phyloP scores from a whole-genome alignment of 2,888 invertebrate species.

The Dryobota labecula region DNA sequence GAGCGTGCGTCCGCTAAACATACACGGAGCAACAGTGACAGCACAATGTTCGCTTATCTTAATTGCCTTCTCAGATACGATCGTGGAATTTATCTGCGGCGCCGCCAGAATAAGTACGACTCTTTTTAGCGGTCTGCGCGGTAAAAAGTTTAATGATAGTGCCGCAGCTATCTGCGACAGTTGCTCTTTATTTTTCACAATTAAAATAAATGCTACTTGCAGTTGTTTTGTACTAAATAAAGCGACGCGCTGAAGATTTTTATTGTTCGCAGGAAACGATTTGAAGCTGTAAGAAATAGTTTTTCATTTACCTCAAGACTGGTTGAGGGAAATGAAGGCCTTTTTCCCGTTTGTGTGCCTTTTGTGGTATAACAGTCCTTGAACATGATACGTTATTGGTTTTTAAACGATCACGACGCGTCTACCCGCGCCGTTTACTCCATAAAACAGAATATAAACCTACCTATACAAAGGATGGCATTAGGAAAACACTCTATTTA shows the following conservation, averaged over 20 bases:
- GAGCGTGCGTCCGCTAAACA: conserved; percentile 77
- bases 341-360: conserved; percentile 23
- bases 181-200: conserved; percentile 64
- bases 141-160: conserved; percentile 83
- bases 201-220: conserved; percentile 67
- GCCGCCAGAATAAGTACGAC: conserved; percentile 75
- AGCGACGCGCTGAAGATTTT: conserved; percentile 32
- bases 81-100: conserved; percentile 85
- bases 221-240: conserved; percentile 52
- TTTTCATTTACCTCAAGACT: conserved; percentile 38
- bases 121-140: conserved; percentile 77
- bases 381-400: conserved; percentile 44
- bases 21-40: conserved; percentile 82
- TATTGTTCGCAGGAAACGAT: conserved; percentile 34
- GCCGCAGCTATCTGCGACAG: conserved; percentile 66
- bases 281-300: conserved; percentile 49
- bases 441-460: conserved; percentile 34
- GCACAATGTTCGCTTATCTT: conserved; percentile 87
- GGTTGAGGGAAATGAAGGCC: conserved; percentile 35
- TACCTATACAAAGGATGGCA: conserved; percentile 26
- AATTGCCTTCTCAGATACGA: conserved; percentile 87
- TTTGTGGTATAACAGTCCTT: conserved; percentile 37
- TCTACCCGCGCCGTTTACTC: conserved; percentile 10
- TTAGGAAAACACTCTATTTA: conserved; percentile 60
- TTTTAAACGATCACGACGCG: conserved; percentile 54